These are phyloP conservation scores for Drosophila neutralis DNA, from an alignment of 2,888 invertebrate genomes.

Conservation along the genomic window DNA sequence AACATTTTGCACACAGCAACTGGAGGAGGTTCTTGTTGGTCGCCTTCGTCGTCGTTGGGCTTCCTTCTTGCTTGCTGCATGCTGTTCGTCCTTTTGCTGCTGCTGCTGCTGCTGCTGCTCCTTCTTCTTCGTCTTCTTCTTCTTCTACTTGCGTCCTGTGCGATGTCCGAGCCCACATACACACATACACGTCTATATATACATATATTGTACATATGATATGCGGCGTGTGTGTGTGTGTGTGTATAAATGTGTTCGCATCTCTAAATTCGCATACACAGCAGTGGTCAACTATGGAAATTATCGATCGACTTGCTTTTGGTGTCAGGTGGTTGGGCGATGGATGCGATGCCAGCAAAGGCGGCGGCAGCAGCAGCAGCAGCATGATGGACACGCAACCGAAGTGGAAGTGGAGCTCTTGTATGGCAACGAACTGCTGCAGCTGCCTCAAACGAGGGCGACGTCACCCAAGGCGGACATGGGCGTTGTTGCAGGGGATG, in stretches of 20 bases:
- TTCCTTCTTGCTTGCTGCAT: slow-evolving; percentile 72
- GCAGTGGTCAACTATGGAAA: slow-evolving; percentile 84
- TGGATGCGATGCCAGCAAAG: slow-evolving; percentile 67
- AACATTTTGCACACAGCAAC: slow-evolving; percentile 79
- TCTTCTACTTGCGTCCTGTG: slow-evolving; percentile 64
- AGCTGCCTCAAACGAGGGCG: slow-evolving; percentile 66
- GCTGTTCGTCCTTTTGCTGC: slow-evolving; percentile 49
- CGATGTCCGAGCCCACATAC: slow-evolving; percentile 43
- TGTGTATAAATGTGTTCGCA: slow-evolving; percentile 80
- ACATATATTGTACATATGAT: slow-evolving; percentile 22
- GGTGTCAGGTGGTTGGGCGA: slow-evolving; percentile 82
- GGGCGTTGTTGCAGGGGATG: slow-evolving; percentile 43
- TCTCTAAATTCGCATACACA: slow-evolving; percentile 83
- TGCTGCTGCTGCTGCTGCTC: slow-evolving; percentile 20
- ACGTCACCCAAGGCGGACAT: slow-evolving; percentile 75
- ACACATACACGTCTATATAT: slow-evolving; percentile 14
- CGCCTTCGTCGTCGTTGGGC: slow-evolving; percentile 70
- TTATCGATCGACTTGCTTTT: slow-evolving; percentile 85
- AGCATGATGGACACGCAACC: slow-evolving; percentile 75
- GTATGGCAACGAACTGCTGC: slow-evolving; percentile 63
- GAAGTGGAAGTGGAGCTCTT: slow-evolving; percentile 52
- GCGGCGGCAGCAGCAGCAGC: slow-evolving; percentile 50
- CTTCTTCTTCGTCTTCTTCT: slow-evolving; percentile 42
- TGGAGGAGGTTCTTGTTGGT: slow-evolving; percentile 72
- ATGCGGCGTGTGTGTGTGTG: slow-evolving; percentile 39